Evolutionary conservation across 2,113 vertebrate species (phyloP).

Genomic region (Acrocephalus kingi): DNA sequence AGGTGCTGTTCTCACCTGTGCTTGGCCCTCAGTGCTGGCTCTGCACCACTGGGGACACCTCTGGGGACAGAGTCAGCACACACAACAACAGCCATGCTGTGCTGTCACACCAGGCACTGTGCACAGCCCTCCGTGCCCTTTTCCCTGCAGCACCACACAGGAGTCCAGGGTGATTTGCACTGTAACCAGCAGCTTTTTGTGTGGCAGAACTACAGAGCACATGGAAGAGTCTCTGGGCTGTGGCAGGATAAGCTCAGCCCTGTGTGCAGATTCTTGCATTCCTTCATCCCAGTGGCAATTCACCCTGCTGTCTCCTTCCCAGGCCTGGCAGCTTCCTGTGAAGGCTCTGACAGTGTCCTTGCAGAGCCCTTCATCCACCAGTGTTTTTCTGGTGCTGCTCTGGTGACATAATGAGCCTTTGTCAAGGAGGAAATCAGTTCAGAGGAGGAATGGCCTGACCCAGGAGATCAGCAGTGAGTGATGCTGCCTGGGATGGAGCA

Average conservation of each 20-base stretch:
- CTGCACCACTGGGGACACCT: neutral
- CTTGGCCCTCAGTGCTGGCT: rapidly evolving
- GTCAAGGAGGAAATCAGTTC: neutral
- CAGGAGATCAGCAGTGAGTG: neutral
- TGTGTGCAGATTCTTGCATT: neutral
- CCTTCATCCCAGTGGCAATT: neutral
- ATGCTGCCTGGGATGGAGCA: neutral
- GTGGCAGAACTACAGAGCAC: rapidly evolving
- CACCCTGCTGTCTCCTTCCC: neutral
- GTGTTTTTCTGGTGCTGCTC: neutral
- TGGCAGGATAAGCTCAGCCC: rapidly evolving
- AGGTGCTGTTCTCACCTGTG: neutral
- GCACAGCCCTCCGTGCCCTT: neutral
- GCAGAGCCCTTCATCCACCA: neutral
- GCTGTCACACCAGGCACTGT: neutral
- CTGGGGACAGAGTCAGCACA: neutral
- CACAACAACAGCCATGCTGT: rapidly evolving
- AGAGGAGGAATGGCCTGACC: neutral
- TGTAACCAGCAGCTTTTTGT: neutral
- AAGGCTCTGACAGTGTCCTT: neutral
- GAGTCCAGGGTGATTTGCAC: neutral
- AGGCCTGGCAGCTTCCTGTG: neutral
- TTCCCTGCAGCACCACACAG: rapidly evolving
- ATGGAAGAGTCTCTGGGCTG: neutral
- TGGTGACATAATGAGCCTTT: neutral